Evolutionary conservation across 1,140 invertebrate species (phyloP).

Genomic region (Drosophila arawakana): DNA sequence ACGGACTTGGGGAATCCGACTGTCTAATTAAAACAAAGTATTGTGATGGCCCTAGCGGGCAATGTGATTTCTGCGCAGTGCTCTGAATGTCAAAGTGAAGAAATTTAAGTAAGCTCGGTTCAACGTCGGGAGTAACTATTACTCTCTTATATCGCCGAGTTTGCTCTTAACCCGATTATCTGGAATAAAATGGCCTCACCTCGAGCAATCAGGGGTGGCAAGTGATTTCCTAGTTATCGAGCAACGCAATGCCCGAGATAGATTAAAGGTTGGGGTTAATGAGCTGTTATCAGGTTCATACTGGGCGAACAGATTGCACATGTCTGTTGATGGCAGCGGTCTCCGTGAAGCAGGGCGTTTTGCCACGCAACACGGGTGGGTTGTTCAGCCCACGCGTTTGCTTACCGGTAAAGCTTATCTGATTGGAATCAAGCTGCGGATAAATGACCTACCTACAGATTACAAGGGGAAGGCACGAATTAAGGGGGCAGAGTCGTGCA

Average conservation of each 20-base stretch:
- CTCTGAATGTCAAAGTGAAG: slow-evolving; percentile 70
- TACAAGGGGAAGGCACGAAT: too few species aligned
- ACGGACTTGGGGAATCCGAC: slow-evolving; percentile 34
- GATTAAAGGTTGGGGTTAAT: not conserved
- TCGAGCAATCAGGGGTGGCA: too few species aligned
- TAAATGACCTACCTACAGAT: too few species aligned
- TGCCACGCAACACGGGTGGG: slow-evolving; percentile 28
- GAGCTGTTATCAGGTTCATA: slow-evolving; percentile 13
- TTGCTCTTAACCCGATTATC: not conserved
- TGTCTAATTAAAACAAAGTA: slow-evolving; percentile 48
- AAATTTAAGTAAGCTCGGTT: not conserved
- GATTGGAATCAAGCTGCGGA: too few species aligned
- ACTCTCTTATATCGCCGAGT: too few species aligned
- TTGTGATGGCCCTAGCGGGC: slow-evolving; percentile 64
- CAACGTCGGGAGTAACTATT: too few species aligned
- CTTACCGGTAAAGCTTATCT: too few species aligned
- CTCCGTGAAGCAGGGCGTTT: slow-evolving; percentile 31
- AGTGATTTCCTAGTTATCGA: too few species aligned
- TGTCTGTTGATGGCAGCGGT: slow-evolving; percentile 30
- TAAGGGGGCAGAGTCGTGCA: too few species aligned
- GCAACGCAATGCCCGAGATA: slow-evolving; percentile 1
- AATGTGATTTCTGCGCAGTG: slow-evolving; percentile 92
- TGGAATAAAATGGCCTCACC: too few species aligned
- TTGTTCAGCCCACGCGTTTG: slow-evolving; percentile 63
- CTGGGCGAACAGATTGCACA: slow-evolving; percentile 19